Percentiles rank a stretch among this genome's conserved stretches.
These are phyloP conservation scores for Enteromius argenteus DNA, from an alignment of 2,797 vertebrate species.

Conservation along the genomic window DNA sequence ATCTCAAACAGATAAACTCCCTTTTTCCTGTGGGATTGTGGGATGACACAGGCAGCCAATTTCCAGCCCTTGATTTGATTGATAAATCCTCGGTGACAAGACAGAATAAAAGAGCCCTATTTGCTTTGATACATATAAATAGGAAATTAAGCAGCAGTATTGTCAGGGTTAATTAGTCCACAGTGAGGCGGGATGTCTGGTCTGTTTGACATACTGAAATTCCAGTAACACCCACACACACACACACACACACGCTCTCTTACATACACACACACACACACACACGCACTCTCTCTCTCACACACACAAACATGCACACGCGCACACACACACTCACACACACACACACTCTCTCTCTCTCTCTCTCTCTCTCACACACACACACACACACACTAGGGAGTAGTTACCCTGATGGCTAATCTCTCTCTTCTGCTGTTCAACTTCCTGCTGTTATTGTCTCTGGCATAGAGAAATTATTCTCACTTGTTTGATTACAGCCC, in stretches of 20 bases:
- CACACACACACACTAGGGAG: constrained; percentile 41
- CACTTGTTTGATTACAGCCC: neutral
- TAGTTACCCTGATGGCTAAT: constrained; percentile 30
- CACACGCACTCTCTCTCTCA: no score
- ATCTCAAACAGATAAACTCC: constrained; percentile 84
- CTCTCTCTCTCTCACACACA: no score
- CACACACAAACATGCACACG: no score
- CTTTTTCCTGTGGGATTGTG: constrained; percentile 79
- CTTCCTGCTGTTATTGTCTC: neutral
- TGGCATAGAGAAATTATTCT: neutral
- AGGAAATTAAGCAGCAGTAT: constrained; percentile 91
- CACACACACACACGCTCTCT: constrained; percentile 4
- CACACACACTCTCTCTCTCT: no score
- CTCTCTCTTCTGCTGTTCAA: constrained; percentile 1
- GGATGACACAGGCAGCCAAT: constrained; percentile 71
- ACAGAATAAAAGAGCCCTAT: constrained; percentile 83
- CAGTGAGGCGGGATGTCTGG: constrained; percentile 81
- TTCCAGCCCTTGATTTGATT: constrained; percentile 86
- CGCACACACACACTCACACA: no score
- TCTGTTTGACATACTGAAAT: constrained; percentile 87
- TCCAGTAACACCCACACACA: constrained; percentile 73
- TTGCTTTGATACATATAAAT: constrained; percentile 87
- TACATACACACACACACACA: neutral
- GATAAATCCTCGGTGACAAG: constrained; percentile 90
- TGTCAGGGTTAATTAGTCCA: constrained; percentile 92